These are phyloP conservation scores for Clivina fossor DNA, from an alignment of 2,888 invertebrate genomes.

Conservation along the genomic window DNA sequence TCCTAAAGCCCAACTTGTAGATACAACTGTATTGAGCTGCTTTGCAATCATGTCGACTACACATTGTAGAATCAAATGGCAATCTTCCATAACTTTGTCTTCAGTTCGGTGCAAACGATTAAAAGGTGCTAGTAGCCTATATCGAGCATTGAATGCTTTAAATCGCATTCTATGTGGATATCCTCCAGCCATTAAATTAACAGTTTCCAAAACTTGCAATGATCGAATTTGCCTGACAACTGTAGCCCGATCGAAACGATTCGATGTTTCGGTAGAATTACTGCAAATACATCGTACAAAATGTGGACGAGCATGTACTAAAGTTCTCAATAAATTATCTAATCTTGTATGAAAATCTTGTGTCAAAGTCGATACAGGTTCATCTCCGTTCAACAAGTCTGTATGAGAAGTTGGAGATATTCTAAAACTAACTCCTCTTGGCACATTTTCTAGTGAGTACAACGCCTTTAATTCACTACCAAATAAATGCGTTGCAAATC, in stretches of 20 bases:
- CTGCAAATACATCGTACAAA: constrained; percentile 92
- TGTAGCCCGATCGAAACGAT: constrained; percentile 78
- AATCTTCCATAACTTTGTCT: constrained; percentile 76
- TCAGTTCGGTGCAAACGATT: constrained; percentile 65
- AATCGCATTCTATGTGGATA: constrained; percentile 95
- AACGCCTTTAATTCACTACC: constrained; percentile 86
- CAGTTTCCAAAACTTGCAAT: constrained; percentile 85
- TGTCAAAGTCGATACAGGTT: constrained; percentile 84
- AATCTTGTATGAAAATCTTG: constrained; percentile 94
- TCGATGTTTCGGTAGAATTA: constrained; percentile 79
- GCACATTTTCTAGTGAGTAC: constrained; percentile 72
- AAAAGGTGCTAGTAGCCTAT: constrained; percentile 82
- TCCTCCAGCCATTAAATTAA: constrained; percentile 92
- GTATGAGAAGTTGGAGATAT: constrained; percentile 89
- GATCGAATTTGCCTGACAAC: constrained; percentile 89
- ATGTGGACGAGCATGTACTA: constrained; percentile 92
- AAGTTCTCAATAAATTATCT: constrained; percentile 86
- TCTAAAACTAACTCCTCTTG: constrained; percentile 78
- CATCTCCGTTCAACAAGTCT: constrained; percentile 78
- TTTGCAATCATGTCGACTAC: constrained; percentile 63
- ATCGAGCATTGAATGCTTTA: constrained; percentile 86
- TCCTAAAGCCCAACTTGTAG: constrained; percentile 86
- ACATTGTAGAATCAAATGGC: constrained; percentile 72
- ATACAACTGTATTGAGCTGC: constrained; percentile 60
- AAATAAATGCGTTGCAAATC: constrained; percentile 96